Base-by-base conservation (phyloP, 2,888 invertebrate species). In the Seira sanloemensis region DNA sequence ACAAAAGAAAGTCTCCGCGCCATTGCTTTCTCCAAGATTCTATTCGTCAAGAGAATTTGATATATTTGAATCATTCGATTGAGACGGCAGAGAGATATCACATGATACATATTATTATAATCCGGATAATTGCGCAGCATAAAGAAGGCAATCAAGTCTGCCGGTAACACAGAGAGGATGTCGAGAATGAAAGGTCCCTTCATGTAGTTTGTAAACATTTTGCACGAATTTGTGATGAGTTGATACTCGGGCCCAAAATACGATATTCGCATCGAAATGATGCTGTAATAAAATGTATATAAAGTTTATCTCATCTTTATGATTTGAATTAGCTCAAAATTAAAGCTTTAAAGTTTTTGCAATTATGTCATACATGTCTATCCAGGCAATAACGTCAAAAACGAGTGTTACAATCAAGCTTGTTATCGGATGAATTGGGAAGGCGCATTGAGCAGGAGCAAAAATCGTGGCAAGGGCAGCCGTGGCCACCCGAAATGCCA, bases 301-400 rank as follows among this genome's bases (percentile, higher is more conserved):
- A n/a, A n/a, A n/a, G n/a, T n/a, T n/a, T n/a, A n/a, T n/a, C n/a
- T n/a, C n/a, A n/a, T n/a, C n/a, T n/a, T n/a, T n/a, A n/a, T n/a
- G n/a, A n/a, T n/a, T n/a, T n/a, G n/a, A n/a, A n/a, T n/a, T n/a
- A n/a, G n/a, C n/a, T n/a, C n/a, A n/a, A n/a, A n/a, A n/a, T n/a
- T n/a, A n/a, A n/a, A n/a, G n/a, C n/a, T n/a, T n/a, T n/a, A n/a
- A n/a, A n/a, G n/a, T n/a, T n/a, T n/a, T n/a, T n/a, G n/a, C n/a
- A n/a, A n/a, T n/a, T n/a, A n/a, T n/a, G n/a, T n/a, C 37, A 67
- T 69, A 87, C 86, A 89, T 80, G 67, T 89, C 88, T 37, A 82
- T 54, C 86, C 87, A 88, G 1, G 88, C 88, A 18, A 89, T 37
- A 1, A 87, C 27, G 65, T 89, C 89, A 24, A 87, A 85, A 9